A percentile compares a stretch with the other conserved stretches of the same genome.
phyloP scores from a whole-genome alignment of 30 jellyfish, hydroid and myxozoan genomes.

The Clytia hemisphaerica region DNA sequence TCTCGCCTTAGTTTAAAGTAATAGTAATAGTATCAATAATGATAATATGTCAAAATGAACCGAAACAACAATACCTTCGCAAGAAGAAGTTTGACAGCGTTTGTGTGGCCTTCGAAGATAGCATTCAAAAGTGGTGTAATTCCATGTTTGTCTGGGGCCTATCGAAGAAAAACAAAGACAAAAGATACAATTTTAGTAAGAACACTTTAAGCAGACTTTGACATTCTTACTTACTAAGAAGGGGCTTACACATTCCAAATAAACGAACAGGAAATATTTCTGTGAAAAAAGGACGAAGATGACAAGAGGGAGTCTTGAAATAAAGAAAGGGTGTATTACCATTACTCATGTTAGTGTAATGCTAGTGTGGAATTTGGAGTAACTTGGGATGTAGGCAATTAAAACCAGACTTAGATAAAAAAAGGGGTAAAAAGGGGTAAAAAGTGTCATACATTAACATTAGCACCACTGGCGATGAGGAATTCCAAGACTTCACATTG shows the following conservation, averaged over 20 bases:
- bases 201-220: no score
- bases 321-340: no score
- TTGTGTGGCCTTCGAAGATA: constrained; percentile 76
- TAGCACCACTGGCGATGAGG: constrained; percentile 58
- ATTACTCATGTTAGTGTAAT: neutral
- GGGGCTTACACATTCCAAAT: no score
- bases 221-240: no score
- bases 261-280: no score
- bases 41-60: no score
- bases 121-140: constrained; percentile 79
- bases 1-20: no score
- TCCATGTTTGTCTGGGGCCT: constrained; percentile 83
- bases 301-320: no score
- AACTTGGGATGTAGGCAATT: neutral
- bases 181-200: neutral
- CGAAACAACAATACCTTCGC: constrained; percentile 39
- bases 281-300: no score
- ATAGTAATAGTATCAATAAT: no score
- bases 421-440: no score
- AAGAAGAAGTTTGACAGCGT: constrained; percentile 56
- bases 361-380: neutral
- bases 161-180: no score
- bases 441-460: constrained; percentile 51
- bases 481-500: constrained; percentile 64
- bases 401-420: neutral